A percentile compares a stretch with the other conserved stretches of the same genome.
Evolutionary conservation across 1,140 invertebrate species (phyloP).

Genomic region (Antheraea pernyi): DNA sequence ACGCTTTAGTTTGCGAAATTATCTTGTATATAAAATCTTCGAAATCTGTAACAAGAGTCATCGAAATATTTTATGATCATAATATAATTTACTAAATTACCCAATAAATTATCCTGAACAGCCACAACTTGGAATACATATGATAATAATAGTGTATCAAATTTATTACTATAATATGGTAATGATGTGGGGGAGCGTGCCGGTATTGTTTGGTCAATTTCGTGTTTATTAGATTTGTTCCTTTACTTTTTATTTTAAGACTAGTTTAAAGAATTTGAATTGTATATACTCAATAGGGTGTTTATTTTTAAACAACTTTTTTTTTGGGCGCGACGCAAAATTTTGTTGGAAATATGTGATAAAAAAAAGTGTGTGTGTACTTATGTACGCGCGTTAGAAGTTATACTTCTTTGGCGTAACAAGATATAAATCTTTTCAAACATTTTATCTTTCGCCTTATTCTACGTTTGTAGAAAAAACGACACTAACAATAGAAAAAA

Average conservation of each 20-base stretch:
- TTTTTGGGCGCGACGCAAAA: too few species aligned
- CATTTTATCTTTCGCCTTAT: too few species aligned
- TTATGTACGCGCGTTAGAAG: too few species aligned
- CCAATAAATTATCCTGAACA: conserved; percentile 26
- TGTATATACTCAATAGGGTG: background rate
- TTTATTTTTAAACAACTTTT: too few species aligned
- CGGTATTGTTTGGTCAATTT: conserved; percentile 28
- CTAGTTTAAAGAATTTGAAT: background rate
- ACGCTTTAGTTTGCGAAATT: background rate
- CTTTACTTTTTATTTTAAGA: background rate
- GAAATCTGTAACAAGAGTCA: background rate
- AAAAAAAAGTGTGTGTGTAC: too few species aligned
- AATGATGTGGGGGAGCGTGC: conserved; percentile 17
- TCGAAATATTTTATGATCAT: conserved; percentile 5
- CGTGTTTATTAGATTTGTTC: conserved; percentile 27
- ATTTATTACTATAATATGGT: conserved; percentile 31
- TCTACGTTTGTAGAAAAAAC: too few species aligned
- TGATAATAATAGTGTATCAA: conserved; percentile 13
- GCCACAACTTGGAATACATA: background rate
- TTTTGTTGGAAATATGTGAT: too few species aligned
- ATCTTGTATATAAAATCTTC: background rate
- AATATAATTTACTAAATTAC: conserved; percentile 7
- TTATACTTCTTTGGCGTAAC: too few species aligned
- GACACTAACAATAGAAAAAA: too few species aligned
- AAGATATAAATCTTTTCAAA: too few species aligned